phyloP scores from a whole-genome alignment of 2,113 vertebrate species.

The Dasyurus viverrinus region DNA sequence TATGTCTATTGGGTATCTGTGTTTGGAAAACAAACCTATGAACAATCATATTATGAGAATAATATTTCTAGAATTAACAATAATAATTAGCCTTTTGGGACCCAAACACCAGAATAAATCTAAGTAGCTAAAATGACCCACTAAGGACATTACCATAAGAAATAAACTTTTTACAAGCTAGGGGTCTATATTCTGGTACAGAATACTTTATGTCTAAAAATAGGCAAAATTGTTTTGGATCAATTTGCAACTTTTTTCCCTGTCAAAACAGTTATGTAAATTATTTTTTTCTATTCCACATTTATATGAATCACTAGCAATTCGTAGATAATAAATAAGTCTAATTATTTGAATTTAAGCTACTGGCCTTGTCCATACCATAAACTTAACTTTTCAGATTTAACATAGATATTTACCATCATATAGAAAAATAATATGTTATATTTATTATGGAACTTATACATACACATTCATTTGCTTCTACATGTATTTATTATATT shows the following conservation, averaged over 20 bases:
- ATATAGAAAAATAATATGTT: neutral
- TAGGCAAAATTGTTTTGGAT: neutral
- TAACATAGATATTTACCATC: neutral
- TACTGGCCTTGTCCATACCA: neutral
- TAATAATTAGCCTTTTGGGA: neutral
- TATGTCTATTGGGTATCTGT: neutral
- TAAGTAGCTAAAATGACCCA: neutral
- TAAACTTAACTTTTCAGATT: neutral
- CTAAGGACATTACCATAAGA: neutral
- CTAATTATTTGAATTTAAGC: neutral
- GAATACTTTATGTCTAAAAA: neutral
- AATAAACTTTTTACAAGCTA: neutral
- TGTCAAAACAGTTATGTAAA: neutral
- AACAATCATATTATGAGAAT: neutral
- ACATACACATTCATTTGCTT: neutral
- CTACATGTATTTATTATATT: neutral
- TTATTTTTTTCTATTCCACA: neutral
- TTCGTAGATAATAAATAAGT: neutral
- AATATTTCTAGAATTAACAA: neutral
- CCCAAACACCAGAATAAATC: neutral
- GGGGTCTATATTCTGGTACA: neutral
- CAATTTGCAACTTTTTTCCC: neutral
- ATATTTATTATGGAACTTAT: neutral
- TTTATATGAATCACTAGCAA: neutral
- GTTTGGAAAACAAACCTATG: neutral